phyloP scores from a whole-genome alignment of 2,113 vertebrate species.

The Channa argus region DNA sequence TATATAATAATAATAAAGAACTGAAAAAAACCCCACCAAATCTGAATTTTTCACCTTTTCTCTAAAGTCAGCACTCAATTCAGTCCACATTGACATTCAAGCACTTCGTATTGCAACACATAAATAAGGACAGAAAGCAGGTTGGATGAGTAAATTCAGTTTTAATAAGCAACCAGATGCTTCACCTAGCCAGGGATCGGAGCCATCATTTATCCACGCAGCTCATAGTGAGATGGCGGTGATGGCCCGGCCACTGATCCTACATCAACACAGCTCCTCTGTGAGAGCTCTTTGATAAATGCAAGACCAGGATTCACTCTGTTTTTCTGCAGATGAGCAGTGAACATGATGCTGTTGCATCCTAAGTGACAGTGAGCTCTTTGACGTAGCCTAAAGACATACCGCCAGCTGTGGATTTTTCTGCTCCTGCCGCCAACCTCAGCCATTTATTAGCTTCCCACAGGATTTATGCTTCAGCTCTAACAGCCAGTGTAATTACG shows the following conservation, averaged over 20 bases:
- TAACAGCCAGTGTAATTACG: conserved; percentile 64
- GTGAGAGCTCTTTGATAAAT: conserved; percentile 47
- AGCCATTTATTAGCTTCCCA: conserved; percentile 67
- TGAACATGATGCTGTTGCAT: conserved; percentile 33
- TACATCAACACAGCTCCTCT: conserved; percentile 28
- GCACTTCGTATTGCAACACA: background rate
- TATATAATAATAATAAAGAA: no score
- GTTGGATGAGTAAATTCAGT: conserved; percentile 5
- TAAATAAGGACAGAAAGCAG: background rate
- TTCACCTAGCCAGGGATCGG: conserved; percentile 12
- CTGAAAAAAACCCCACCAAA: no score
- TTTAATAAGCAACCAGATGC: conserved; percentile 14
- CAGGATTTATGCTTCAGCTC: conserved; percentile 53
- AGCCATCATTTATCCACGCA: conserved; percentile 27
- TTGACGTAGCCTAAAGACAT: conserved; percentile 48
- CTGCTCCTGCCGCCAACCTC: conserved; percentile 59
- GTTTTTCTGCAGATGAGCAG: conserved; percentile 13
- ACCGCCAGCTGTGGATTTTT: conserved; percentile 58
- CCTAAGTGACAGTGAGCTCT: conserved; percentile 51
- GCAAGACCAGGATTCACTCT: conserved; percentile 7
- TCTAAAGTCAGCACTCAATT: no score
- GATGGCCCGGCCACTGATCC: conserved; percentile 14
- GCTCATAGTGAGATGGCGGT: conserved; percentile 6
- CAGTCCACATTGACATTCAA: background rate
- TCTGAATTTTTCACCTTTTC: no score